phyloP scores from a whole-genome alignment of 2,797 vertebrate genomes.

The Acrocephalus scirpaceus region DNA sequence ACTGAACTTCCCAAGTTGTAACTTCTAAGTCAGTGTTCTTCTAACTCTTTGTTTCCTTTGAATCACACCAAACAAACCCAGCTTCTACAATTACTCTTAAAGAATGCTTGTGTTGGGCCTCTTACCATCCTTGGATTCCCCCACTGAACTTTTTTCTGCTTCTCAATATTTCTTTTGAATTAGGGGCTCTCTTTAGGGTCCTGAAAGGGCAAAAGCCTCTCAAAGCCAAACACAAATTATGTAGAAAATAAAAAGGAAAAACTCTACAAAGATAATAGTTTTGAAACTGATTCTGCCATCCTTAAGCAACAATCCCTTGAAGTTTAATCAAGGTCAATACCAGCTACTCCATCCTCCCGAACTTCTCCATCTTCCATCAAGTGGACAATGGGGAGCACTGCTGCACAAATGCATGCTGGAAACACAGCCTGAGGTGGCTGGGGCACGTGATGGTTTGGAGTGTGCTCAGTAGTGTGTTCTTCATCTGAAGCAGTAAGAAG shows the following conservation, averaged over 20 bases:
- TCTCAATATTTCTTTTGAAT: not conserved
- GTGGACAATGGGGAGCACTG: conserved; percentile 95
- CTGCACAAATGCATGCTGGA: conserved; percentile 98
- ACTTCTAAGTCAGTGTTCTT: not conserved
- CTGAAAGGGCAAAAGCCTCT: not conserved
- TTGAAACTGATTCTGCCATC: not conserved
- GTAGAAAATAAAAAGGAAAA: not conserved
- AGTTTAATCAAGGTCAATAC: conserved; percentile 67
- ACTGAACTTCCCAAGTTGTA: not conserved
- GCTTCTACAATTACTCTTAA: not conserved
- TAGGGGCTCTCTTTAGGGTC: not conserved
- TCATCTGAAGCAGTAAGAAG: conserved; percentile 81
- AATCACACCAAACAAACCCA: not conserved
- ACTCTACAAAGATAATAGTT: not conserved
- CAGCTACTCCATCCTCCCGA: conserved; percentile 95
- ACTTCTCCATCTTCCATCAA: conserved; percentile 98
- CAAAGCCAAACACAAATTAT: not conserved
- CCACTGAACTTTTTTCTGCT: not conserved
- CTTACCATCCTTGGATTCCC: not conserved
- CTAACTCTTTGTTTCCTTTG: not conserved
- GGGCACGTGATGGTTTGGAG: conserved; percentile 93
- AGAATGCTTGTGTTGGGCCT: not conserved
- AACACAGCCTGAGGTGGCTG: conserved; percentile 98
- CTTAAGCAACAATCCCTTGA: not conserved
- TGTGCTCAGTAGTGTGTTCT: conserved; percentile 95